Conservation (phyloP, 2,797 vertebrate species). For the Brachymystax lenok region DNA sequence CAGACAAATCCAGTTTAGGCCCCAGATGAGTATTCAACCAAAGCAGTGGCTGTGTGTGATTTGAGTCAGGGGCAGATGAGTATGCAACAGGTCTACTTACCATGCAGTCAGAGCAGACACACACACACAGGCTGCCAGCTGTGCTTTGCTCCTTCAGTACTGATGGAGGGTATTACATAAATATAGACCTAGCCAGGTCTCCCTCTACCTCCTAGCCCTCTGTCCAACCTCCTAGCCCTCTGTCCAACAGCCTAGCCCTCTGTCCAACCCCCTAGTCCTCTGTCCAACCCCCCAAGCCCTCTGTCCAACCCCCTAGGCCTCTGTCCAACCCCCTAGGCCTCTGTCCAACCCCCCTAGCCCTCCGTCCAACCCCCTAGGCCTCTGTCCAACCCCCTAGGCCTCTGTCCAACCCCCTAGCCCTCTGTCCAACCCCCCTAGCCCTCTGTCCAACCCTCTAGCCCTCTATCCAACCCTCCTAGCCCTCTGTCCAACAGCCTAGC, state of each 20-base stretch:
- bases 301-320: not conserved
- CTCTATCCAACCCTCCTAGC: too few relatives aligned
- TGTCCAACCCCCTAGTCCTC: not conserved
- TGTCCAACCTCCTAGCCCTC: not conserved
- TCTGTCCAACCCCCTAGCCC: too few relatives aligned
- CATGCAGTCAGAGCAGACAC: conserved; percentile 58
- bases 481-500: too few relatives aligned
- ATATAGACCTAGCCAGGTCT: conserved; percentile 42
- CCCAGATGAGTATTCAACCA: conserved; percentile 79
- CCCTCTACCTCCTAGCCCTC: not conserved
- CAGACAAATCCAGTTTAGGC: conserved; percentile 76
- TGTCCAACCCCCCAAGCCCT: too few relatives aligned
- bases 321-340: too few relatives aligned
- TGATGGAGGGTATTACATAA: conserved; percentile 54
- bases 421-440: too few relatives aligned
- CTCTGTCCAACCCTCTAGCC: too few relatives aligned
- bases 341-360: not conserved
- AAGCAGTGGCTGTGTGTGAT: conserved; percentile 75
- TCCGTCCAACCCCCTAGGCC: not conserved
- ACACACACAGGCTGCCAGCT: conserved; percentile 63
- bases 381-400: too few relatives aligned
- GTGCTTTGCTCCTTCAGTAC: conserved; percentile 55
- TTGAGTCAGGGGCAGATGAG: conserved; percentile 74
- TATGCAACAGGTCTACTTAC: conserved; percentile 73
- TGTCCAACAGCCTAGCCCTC: too few relatives aligned